Evolutionary conservation across 1,140 invertebrate species (phyloP).

Genomic region (Magallana gigas): DNA sequence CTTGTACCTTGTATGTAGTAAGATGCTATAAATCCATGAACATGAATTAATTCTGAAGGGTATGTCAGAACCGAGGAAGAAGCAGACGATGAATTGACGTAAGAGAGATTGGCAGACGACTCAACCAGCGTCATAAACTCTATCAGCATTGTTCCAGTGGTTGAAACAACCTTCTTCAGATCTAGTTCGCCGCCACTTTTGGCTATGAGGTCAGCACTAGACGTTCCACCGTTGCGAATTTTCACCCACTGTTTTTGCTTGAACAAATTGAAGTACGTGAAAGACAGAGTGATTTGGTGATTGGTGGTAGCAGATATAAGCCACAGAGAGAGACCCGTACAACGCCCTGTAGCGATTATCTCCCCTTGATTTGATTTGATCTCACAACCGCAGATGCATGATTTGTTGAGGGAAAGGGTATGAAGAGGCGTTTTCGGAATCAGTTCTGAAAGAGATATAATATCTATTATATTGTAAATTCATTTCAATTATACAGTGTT

Average conservation of each 20-base stretch:
- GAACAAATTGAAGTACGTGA: constrained; percentile 67
- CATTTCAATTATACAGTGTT: no score
- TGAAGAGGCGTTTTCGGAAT: constrained; percentile 69
- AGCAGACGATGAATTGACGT: constrained; percentile 6
- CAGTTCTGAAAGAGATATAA: constrained; percentile 59
- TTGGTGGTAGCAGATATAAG: constrained; percentile 56
- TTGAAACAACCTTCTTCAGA: constrained; percentile 64
- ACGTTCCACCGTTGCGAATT: constrained; percentile 65
- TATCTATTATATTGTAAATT: neutral
- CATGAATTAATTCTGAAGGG: constrained; percentile 63
- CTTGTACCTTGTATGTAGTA: constrained; percentile 30
- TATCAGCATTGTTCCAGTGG: constrained; percentile 67
- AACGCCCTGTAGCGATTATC: constrained; percentile 72
- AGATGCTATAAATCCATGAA: constrained; percentile 71
- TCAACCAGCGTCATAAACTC: constrained; percentile 67
- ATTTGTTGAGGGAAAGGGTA: constrained; percentile 53
- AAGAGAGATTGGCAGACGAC: constrained; percentile 39
- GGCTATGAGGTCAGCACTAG: constrained; percentile 64
- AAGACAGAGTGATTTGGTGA: constrained; percentile 63
- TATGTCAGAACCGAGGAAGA: constrained; percentile 35
- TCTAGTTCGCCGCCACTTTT: constrained; percentile 57
- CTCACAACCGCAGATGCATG: constrained; percentile 70
- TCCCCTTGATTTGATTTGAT: constrained; percentile 56
- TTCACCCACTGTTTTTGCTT: constrained; percentile 69
- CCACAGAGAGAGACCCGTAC: constrained; percentile 69